Percentiles rank a stretch among this genome's conserved stretches.
phyloP scores from a whole-genome alignment of 1,140 invertebrate species.

The Aphidius gifuensis region DNA sequence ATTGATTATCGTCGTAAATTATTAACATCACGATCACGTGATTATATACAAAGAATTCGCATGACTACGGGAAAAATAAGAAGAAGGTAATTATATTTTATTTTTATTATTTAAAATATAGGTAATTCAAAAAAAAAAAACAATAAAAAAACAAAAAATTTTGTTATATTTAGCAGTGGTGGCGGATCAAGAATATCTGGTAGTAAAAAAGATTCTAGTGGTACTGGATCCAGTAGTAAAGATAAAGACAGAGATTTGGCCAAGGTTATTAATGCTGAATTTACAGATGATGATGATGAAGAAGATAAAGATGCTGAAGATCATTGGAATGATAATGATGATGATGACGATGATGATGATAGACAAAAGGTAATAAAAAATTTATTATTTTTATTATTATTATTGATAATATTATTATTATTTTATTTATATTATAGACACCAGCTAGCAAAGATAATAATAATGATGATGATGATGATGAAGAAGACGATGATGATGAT shows the following conservation, averaged over 20 bases:
- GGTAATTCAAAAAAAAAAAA: slow-evolving; percentile 18
- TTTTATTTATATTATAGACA: slow-evolving; percentile 6
- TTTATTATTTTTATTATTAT: not conserved
- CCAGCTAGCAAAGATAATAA: not conserved
- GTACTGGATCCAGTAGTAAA: slow-evolving; percentile 48
- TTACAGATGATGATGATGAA: slow-evolving; percentile 50
- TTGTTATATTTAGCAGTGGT: slow-evolving; percentile 49
- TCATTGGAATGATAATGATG: slow-evolving; percentile 41
- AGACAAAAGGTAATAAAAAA: slow-evolving; percentile 27
- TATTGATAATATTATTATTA: slow-evolving; percentile 12
- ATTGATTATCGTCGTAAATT: slow-evolving; percentile 52
- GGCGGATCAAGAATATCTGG: slow-evolving; percentile 52
- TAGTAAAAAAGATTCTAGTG: slow-evolving; percentile 53
- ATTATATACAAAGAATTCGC: slow-evolving; percentile 52
- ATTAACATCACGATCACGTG: slow-evolving; percentile 47
- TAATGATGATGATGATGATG: not conserved
- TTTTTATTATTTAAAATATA: slow-evolving; percentile 42
- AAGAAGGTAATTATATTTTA: slow-evolving; percentile 42
- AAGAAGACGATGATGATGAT: slow-evolving; percentile 46
- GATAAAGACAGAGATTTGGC: slow-evolving; percentile 54
- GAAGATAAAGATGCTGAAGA: slow-evolving; percentile 42
- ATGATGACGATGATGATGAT: slow-evolving; percentile 39
- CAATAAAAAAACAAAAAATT: slow-evolving; percentile 27
- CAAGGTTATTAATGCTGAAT: slow-evolving; percentile 53
- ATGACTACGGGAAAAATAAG: slow-evolving; percentile 50